Percentiles rank a stretch among this genome's conserved stretches.
phyloP scores from a whole-genome alignment of 2,113 vertebrate genomes.

The Grus americana region DNA sequence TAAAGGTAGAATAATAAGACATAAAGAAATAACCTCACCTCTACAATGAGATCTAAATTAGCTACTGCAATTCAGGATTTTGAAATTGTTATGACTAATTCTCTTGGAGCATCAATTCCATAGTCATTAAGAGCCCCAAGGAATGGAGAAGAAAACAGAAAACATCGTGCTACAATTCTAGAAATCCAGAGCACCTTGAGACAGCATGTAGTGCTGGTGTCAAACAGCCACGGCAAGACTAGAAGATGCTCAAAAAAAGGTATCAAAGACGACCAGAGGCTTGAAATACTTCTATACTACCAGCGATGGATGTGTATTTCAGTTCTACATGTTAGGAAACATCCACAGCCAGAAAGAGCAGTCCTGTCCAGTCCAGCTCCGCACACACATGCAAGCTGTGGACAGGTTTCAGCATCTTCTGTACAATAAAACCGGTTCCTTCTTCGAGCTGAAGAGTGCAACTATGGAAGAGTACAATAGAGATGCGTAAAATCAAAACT shows the following conservation, averaged over 20 bases:
- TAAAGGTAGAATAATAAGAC: not conserved
- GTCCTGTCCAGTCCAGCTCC: not conserved
- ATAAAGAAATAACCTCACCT: not conserved
- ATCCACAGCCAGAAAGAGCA: not conserved
- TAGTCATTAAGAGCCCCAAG: not conserved
- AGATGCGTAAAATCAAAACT: not conserved
- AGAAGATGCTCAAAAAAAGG: not conserved
- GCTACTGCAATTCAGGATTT: not conserved
- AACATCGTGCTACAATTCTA: not conserved
- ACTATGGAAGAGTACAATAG: fast-evolving
- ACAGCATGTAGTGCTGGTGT: not conserved
- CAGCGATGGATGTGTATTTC: not conserved
- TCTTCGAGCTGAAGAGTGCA: not conserved
- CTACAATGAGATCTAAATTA: not conserved
- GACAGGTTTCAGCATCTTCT: not conserved
- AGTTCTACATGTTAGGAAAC: not conserved
- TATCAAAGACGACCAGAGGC: not conserved
- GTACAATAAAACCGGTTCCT: not conserved
- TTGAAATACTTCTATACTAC: not conserved
- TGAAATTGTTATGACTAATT: not conserved
- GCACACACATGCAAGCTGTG: not conserved
- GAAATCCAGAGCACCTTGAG: not conserved
- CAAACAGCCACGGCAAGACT: not conserved
- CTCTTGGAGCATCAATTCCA: not conserved
- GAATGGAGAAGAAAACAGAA: not conserved